A percentile compares a stretch with the other conserved stretches of the same genome.
phyloP scores from a whole-genome alignment of 1,140 invertebrate species.

The Lanistes nyassanus region DNA sequence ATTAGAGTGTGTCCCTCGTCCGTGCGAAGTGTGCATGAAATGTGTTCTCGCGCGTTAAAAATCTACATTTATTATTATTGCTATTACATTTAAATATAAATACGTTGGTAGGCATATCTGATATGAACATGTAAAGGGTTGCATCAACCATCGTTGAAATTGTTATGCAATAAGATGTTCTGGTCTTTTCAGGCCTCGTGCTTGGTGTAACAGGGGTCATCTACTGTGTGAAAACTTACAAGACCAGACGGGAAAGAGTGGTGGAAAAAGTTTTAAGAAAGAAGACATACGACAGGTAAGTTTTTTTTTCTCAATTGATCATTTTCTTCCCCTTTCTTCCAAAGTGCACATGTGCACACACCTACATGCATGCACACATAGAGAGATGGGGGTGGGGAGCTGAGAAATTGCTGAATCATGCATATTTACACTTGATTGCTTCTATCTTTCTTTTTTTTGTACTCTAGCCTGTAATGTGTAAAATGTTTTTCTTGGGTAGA shows the following conservation, averaged over 20 bases:
- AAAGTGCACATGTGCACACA: not conserved
- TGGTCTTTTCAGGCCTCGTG: conserved; percentile 43
- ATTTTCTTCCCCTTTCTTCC: not conserved
- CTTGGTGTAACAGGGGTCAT: conserved; percentile 42
- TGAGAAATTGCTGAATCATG: too few relatives aligned
- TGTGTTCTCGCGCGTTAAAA: too few relatives aligned
- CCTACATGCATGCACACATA: conserved; percentile 1
- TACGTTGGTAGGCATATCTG: too few relatives aligned
- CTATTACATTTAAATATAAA: too few relatives aligned
- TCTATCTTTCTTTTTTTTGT: not conserved
- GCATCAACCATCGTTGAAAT: not conserved
- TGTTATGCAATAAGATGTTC: not conserved
- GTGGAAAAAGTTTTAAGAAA: conserved; percentile 35
- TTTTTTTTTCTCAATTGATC: not conserved
- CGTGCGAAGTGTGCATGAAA: too few relatives aligned
- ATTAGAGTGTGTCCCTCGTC: too few relatives aligned
- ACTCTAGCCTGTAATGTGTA: not conserved
- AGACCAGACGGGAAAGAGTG: conserved; percentile 32
- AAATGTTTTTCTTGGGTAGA: too few relatives aligned
- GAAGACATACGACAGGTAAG: conserved; percentile 47
- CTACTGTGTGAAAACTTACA: conserved; percentile 46
- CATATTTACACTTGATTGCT: not conserved
- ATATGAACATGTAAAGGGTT: too few relatives aligned
- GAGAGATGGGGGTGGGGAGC: too few relatives aligned
- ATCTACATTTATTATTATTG: too few relatives aligned